Base-by-base conservation (phyloP, 2,888 invertebrate species). In the Uropetala carovei region DNA sequence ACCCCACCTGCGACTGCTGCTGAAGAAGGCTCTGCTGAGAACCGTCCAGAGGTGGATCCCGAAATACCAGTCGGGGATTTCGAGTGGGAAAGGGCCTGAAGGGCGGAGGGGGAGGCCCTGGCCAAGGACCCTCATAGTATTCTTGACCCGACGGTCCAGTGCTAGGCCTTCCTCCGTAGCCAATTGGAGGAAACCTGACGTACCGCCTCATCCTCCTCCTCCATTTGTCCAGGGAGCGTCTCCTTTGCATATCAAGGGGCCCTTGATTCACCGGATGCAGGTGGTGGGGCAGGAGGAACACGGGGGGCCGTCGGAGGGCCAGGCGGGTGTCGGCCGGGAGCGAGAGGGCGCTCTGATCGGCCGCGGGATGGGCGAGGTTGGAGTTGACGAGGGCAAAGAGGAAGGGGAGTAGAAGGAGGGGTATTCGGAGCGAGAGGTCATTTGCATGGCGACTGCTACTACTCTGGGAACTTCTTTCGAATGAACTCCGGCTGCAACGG, bases 1-100 rank as follows among this genome's bases (percentile, higher is more conserved):
- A 89, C 0, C 89, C 93, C 27, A 93, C 93, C 30, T 81, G 92
- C 13, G 92, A 43, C n/a, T 92, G 92, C 83, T 93, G 92, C 89
- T 93, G 93, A 18, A 93, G 92, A 5, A 85, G 92, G 86, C 68
- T 68, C 86, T 92, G 22, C 83, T 60, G 75, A 9, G 81, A 57
- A 7, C 93, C 93, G 16, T 93, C 93, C n/a, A 92, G 64, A 60
- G 93, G 93, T 2, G 93, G 93, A 91, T 93, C 93, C 91, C 93
- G 60, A 92, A 93, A 93, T 81, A 93, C 93, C 57, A 93, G 92
- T 56, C 93, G 81, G 1, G 93, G 93, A 92, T 93, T 93, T 57
- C 93, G 58, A 27, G 93, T 93, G 11, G 93, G 93, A 92, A 93
- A 93, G 1, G 92, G 92, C 13, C 85, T n/a, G 18, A 92, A 75